phyloP scores from a whole-genome alignment of 2,888 invertebrate genomes.

The Agrotis exclamationis region DNA sequence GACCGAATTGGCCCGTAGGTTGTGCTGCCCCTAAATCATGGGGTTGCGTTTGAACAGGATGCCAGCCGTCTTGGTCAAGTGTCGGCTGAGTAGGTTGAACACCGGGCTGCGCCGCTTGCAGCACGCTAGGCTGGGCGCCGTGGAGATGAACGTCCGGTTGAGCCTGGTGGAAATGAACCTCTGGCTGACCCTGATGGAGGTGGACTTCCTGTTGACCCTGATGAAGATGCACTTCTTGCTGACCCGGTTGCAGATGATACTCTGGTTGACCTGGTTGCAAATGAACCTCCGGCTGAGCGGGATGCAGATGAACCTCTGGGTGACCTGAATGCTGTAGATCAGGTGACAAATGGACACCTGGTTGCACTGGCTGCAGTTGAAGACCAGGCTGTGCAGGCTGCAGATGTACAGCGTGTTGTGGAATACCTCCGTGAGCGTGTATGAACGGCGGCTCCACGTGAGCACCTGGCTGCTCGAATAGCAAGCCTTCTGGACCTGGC shows the following conservation, averaged over 20 bases:
- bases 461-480: constrained; percentile 72
- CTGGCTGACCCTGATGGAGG: constrained; percentile 59
- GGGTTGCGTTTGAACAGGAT: constrained; percentile 81
- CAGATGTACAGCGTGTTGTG: constrained; percentile 62
- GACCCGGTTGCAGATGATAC: constrained; percentile 44
- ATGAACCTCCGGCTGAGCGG: constrained; percentile 49
- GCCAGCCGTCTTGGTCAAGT: constrained; percentile 85
- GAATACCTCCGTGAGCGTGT: constrained; percentile 68
- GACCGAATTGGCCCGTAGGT: constrained; percentile 68
- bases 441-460: constrained; percentile 70
- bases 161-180: constrained; percentile 67
- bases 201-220: constrained; percentile 58
- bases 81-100: constrained; percentile 68
- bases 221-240: constrained; percentile 44
- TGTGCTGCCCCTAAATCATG: constrained; percentile 70
- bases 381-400: constrained; percentile 60
- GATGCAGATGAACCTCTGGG: constrained; percentile 51
- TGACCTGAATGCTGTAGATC: constrained; percentile 58
- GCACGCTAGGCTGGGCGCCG: constrained; percentile 63
- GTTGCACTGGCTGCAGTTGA: constrained; percentile 65
- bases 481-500: constrained; percentile 68
- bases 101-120: constrained; percentile 58
- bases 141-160: constrained; percentile 69
- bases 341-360: constrained; percentile 54
- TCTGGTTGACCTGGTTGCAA: constrained; percentile 55